Evolutionary conservation across 2,113 vertebrate species (phyloP).

Genomic region (Eira barbara): DNA sequence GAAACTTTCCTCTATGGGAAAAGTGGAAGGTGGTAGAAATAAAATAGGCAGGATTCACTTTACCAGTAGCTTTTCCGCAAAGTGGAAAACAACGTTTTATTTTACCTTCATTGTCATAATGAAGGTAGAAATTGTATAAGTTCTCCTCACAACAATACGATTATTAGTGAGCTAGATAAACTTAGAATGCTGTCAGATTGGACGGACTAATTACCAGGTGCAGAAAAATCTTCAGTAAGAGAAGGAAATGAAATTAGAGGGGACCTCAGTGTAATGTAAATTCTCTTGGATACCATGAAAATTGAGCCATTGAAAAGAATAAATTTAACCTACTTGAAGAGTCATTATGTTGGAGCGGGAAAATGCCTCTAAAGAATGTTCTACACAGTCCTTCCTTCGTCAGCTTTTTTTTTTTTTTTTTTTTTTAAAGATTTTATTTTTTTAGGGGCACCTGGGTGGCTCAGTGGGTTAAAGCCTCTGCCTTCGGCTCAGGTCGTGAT

Average conservation of each 20-base stretch:
- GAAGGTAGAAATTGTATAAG: neutral
- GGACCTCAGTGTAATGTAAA: neutral
- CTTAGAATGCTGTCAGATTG: neutral
- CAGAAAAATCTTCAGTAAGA: neutral
- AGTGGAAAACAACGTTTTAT: neutral
- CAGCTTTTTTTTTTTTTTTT: no score
- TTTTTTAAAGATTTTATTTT: no score
- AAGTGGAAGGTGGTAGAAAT: neutral
- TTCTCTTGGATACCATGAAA: neutral
- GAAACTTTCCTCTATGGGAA: neutral
- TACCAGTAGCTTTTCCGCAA: neutral
- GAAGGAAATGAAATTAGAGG: neutral
- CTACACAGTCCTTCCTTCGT: no score
- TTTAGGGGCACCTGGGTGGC: no score
- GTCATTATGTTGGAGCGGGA: neutral
- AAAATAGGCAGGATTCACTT: neutral
- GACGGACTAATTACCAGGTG: neutral
- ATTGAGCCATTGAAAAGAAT: conserved; percentile 12
- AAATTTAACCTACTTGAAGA: conserved; percentile 42
- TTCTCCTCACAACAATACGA: neutral
- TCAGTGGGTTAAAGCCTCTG: neutral
- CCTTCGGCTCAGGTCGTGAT: no score
- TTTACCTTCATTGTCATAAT: neutral
- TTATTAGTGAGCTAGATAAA: neutral
- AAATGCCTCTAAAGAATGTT: conserved; percentile 58